Evolutionary conservation across 2,113 vertebrate genomes (phyloP), one percentile per base, ranked within the genome.

Genomic region (Morone chrysops): DNA sequence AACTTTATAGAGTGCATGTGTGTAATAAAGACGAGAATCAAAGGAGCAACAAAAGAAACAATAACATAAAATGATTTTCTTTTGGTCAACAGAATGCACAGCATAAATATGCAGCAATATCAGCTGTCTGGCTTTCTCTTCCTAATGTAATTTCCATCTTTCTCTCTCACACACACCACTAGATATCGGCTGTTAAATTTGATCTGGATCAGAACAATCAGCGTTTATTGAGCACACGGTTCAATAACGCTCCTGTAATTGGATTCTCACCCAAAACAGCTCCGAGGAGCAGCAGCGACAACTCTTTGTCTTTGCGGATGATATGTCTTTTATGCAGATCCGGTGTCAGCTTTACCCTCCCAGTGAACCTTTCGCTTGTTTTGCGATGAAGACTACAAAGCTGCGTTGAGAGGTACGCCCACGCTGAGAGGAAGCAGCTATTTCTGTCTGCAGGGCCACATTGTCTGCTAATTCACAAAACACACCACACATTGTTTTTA

Each of bases 281-380:
- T 81, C 31, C 0, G 0, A 80, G 69, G 41, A 77, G 62, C 48
- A 13, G 41, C 78, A 68, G 36, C 56, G 41, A 4, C 84, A 50
- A 40, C 62, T 67, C 75, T 83, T 70, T 78, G 62, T 81, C 63
- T 82, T 71, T 47, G 10, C n/a, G 8, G 76, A 53, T 75, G 72
- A 76, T 84, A 4, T n/a, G 68, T 70, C 75, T 80, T 80, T 84
- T 77, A 70, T 81, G 67, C 67, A 76, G 65, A 85, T 85, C 38
- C 53, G 5, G 70, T 69, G 80, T 83, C 89, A 45, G 83, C 70
- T 60, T 48, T 88, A 78, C 45, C 86, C 89, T 90, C 83, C 50
- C 56, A 0, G 70, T 86, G 89, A 90, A 90, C 86, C 62, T 70
- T 38, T 66, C 8, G 50, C 65, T 67, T 50, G 75, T 31, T 78